Base-by-base conservation (phyloP, 2,113 vertebrate species). In the Lycaon pictus region DNA sequence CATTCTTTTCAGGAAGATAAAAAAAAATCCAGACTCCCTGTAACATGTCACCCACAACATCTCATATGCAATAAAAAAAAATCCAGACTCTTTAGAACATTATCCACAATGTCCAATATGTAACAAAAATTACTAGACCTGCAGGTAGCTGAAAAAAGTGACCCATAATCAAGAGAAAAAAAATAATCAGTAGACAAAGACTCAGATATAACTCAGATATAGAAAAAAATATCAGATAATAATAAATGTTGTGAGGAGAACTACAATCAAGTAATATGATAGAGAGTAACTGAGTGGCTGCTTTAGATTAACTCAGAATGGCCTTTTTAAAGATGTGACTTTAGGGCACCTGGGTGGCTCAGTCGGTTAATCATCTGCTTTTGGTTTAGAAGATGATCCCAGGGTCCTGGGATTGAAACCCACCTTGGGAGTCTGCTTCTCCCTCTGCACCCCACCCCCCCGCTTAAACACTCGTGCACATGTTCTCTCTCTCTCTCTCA, bases 101-200 rank as follows among this genome's bases (percentile, higher is more conserved):
- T 71, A 74, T 25, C 43, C 25, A 65, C 62, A 67, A 81, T 95
- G 65, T 65, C 89, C 51, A 92, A 37, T 71, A 69, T 56, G 23
- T 43, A 76, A 92, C 62, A 96, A 92, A 79, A 94, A 53, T 77
- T 35, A 37, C 83, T 72, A 95, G 67, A 74, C 51, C 53, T 32
- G 32, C 27, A 84, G 60, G 35, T 65, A 27, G 51, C n/a, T 56
- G 82, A 53, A 65, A 62, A 84, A 62, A 35, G 27, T 27, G 56
- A 85, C 69, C 23, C 19, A 13, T 71, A n/a, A 63, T 84, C 43
- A 85, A 95, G 62, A 76, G 79, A 35, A 92, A 69, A 35, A 83
- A 82, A 93, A 23, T 65, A 94, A n/a, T 80, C 63, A 58, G 2
- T 43, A 86, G 74, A 53, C 2, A 1, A 56, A 93, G 83, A 71